phyloP scores from a whole-genome alignment of 1,140 invertebrate genomes.

The Ceratina australensis region DNA sequence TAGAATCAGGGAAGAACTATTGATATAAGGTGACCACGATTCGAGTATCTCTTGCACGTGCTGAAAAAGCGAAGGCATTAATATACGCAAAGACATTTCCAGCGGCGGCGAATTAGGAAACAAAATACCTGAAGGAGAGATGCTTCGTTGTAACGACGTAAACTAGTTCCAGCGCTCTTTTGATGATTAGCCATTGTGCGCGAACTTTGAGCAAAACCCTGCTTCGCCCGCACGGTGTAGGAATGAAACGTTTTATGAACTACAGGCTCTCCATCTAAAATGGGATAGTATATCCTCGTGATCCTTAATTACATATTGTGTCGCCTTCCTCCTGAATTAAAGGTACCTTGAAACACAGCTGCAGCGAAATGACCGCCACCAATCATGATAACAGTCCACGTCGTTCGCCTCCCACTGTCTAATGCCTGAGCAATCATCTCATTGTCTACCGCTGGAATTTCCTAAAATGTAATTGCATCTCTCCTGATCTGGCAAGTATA shows the following conservation, averaged over 20 bases:
- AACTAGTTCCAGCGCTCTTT: conserved; percentile 90
- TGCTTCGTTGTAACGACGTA: conserved; percentile 90
- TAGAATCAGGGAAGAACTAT: conserved; percentile 87
- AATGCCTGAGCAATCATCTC: conserved; percentile 77
- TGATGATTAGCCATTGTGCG: conserved; percentile 82
- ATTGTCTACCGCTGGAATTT: conserved; percentile 74
- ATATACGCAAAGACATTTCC: background rate
- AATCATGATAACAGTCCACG: conserved; percentile 89
- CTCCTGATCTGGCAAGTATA: conserved; percentile 73
- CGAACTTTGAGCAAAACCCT: conserved; percentile 88
- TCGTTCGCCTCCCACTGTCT: conserved; percentile 72
- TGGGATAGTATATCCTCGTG: background rate
- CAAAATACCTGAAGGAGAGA: conserved; percentile 82
- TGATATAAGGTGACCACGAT: conserved; percentile 85
- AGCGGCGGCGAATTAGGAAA: background rate
- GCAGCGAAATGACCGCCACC: conserved; percentile 94
- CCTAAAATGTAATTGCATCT: conserved; percentile 76
- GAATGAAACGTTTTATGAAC: conserved; percentile 93
- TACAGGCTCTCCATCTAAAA: conserved; percentile 80
- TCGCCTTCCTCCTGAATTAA: background rate
- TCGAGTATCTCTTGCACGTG: conserved; percentile 88
- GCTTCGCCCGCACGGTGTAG: conserved; percentile 91
- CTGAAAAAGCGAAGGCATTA: conserved; percentile 77
- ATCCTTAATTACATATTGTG: no score
- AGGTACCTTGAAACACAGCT: conserved; percentile 86